Conservation (phyloP, 2,888 invertebrate species). For the Noctuana brunneofusca region DNA sequence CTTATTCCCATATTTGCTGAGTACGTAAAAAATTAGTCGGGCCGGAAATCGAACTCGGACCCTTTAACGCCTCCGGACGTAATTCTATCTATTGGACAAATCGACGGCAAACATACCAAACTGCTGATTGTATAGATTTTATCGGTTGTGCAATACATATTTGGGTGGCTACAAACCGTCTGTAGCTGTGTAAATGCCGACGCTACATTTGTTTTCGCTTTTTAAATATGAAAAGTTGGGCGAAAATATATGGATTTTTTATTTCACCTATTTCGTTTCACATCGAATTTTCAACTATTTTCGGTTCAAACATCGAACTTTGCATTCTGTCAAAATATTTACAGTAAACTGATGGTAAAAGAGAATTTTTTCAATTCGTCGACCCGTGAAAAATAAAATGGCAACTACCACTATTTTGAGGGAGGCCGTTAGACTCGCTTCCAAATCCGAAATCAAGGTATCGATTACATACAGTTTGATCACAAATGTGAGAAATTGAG, state of each 20-base stretch:
- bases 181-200: constrained; percentile 11
- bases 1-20: constrained; percentile 2
- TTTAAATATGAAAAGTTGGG: constrained; percentile 17
- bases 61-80: constrained; percentile 19
- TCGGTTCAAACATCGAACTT: neutral
- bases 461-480: too few species aligned
- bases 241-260: neutral
- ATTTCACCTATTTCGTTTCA: neutral
- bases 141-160: constrained; percentile 2
- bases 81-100: constrained; percentile 11
- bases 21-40: constrained; percentile 6
- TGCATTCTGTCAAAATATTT: neutral
- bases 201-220: constrained; percentile 12
- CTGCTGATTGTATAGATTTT: constrained; percentile 26
- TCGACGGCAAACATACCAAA: constrained; percentile 9
- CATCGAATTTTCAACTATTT: constrained; percentile 6
- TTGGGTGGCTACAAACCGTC: neutral
- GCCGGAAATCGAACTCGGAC: constrained; percentile 20
- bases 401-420: too few species aligned
- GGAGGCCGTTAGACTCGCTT: too few species aligned
- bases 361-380: neutral
- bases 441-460: too few species aligned
- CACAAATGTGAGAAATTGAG: too few species aligned
- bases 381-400: too few species aligned
- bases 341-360: neutral